Conservation (phyloP, 1,140 invertebrate genomes). For the Zaprionus tsacasi region DNA sequence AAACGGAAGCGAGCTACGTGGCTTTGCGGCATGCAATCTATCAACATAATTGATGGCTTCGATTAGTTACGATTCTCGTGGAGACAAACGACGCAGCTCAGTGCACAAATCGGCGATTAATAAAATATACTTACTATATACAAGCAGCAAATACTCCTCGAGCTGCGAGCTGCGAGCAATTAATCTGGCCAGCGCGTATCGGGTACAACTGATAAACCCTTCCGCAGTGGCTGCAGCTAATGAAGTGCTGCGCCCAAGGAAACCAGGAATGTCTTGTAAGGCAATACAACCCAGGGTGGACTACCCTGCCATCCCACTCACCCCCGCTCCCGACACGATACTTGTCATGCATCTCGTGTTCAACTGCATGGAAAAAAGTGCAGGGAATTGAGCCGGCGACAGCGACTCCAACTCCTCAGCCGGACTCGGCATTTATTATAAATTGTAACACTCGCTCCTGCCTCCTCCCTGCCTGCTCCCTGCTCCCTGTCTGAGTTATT, state of each 20-base stretch:
- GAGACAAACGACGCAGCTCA: conserved; percentile 66
- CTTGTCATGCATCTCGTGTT: conserved; percentile 79
- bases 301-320: no score
- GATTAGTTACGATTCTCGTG: conserved; percentile 79
- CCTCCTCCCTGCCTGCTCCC: no score
- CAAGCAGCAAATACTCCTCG: conserved; percentile 28
- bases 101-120: conserved; percentile 80
- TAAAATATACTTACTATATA: conserved; percentile 58
- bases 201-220: conserved; percentile 39
- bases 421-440: conserved; percentile 41
- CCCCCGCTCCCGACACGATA: conserved; percentile 32
- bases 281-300: not conserved
- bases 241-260: conserved; percentile 51
- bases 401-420: conserved; percentile 23
- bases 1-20: conserved; percentile 46
- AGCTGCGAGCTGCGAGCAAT: conserved; percentile 52
- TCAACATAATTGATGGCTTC: conserved; percentile 83
- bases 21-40: conserved; percentile 68
- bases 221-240: conserved; percentile 52
- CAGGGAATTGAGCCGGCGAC: conserved; percentile 22
- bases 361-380: conserved; percentile 83
- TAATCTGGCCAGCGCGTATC: conserved; percentile 66
- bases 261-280: not conserved
- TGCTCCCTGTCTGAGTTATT: conserved; percentile 23
- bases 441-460: conserved; percentile 60